phyloP scores from a whole-genome alignment of 2,888 invertebrate genomes.

The Melinopterus prodromus region DNA sequence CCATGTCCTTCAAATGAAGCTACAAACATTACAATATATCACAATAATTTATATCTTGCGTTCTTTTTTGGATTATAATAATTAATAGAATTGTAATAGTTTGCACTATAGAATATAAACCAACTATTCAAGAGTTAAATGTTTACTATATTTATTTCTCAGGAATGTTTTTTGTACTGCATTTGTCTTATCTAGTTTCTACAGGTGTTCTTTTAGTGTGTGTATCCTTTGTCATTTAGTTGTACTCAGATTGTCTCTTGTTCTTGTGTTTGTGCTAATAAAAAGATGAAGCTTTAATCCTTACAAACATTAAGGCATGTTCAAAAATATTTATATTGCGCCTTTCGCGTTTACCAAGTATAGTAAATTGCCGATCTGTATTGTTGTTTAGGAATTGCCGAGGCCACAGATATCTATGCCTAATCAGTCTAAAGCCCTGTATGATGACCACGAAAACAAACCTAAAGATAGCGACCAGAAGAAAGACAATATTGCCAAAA shows the following conservation, averaged over 20 bases:
- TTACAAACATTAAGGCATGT: not conserved
- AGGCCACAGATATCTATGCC: slow-evolving; percentile 68
- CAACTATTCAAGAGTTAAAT: no score
- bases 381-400: slow-evolving; percentile 55
- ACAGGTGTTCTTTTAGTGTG: no score
- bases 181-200: no score
- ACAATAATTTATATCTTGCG: no score
- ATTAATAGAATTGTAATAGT: no score
- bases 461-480: slow-evolving; percentile 35
- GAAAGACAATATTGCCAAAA: slow-evolving; percentile 41
- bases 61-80: no score
- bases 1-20: no score
- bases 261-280: slow-evolving; percentile 8
- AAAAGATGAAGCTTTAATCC: not conserved
- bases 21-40: no score
- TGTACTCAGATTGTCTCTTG: not conserved
- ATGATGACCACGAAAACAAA: slow-evolving; percentile 49
- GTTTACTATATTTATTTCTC: no score
- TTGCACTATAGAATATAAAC: no score
- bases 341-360: slow-evolving; percentile 41
- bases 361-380: slow-evolving; percentile 58
- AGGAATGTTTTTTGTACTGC: no score
- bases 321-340: slow-evolving; percentile 17
- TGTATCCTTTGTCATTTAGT: no score
- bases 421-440: slow-evolving; percentile 56